Percentiles rank a stretch among this genome's conserved stretches.
phyloP scores from a whole-genome alignment of 23 tunicate genomes.

The Diplosoma virens region DNA sequence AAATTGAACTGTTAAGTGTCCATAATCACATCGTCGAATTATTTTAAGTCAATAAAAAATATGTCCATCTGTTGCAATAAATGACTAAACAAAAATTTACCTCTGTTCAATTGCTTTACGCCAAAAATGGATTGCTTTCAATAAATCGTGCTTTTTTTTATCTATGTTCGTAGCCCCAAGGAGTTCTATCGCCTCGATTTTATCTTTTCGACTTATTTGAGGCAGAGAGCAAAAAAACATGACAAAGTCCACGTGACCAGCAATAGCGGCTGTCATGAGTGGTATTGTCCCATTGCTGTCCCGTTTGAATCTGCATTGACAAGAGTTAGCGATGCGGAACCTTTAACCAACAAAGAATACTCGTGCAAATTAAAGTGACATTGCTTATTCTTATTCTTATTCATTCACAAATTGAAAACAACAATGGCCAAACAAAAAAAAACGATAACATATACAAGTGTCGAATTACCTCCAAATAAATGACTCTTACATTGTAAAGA shows the following conservation, averaged over 20 bases:
- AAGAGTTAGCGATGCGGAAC: neutral
- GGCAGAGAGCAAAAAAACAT: constrained; percentile 49
- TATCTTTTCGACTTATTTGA: constrained; percentile 44
- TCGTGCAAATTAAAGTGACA: no score
- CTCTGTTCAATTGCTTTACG: constrained; percentile 52
- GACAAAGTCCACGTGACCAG: constrained; percentile 67
- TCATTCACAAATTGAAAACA: no score
- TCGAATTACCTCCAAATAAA: no score
- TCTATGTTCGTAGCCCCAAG: constrained; percentile 74
- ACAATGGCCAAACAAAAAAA: no score
- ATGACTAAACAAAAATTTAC: no score
- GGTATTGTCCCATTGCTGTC: constrained; percentile 88
- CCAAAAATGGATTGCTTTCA: constrained; percentile 65
- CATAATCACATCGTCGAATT: no score
- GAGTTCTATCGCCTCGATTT: constrained; percentile 68
- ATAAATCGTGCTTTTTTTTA: constrained; percentile 59
- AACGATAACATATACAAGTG: no score
- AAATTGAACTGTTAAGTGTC: no score
- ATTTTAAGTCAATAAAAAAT: no score
- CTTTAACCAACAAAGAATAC: neutral
- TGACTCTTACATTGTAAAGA: no score
- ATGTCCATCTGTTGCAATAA: no score
- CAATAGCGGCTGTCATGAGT: constrained; percentile 80
- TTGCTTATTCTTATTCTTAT: no score
- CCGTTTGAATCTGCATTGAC: constrained; percentile 43